Evolutionary conservation across 2,113 vertebrate genomes (phyloP).

Genomic region (Campylomormyrus tamandua): DNA sequence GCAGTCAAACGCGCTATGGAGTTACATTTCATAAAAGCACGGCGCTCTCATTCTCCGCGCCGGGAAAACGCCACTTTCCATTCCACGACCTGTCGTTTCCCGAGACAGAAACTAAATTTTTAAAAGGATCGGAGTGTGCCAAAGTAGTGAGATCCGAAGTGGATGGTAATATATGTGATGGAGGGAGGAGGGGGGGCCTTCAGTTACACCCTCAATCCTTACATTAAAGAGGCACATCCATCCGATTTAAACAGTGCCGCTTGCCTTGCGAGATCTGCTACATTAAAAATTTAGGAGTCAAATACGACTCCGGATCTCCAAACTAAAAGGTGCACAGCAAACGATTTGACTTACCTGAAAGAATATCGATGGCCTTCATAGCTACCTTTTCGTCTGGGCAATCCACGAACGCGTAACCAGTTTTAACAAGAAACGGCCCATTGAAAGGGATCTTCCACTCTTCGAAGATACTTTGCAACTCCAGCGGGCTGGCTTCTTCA

Average conservation of each 20-base stretch:
- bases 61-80: not conserved
- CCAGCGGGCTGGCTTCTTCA: constrained; percentile 83
- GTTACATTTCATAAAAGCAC: not conserved
- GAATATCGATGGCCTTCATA: constrained; percentile 93
- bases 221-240: not conserved
- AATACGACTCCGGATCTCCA: not conserved
- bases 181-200: constrained; percentile 31
- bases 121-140: constrained; percentile 24
- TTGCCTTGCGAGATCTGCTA: not conserved
- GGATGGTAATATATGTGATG: constrained; percentile 34
- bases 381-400: constrained; percentile 94
- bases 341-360: constrained; percentile 81
- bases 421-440: constrained; percentile 90
- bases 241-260: not conserved
- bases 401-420: constrained; percentile 96
- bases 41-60: not conserved
- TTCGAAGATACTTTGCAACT: constrained; percentile 94
- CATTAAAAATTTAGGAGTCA: constrained; percentile 8
- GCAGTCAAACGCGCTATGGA: not conserved
- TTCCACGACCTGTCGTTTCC: not conserved
- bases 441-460: constrained; percentile 91
- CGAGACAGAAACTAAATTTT: not conserved
- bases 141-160: constrained; percentile 49
- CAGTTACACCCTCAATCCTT: constrained; percentile 13
- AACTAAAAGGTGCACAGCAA: not conserved